Conservation (phyloP, 2,797 vertebrate species). For the Protosalanx chinensis region DNA sequence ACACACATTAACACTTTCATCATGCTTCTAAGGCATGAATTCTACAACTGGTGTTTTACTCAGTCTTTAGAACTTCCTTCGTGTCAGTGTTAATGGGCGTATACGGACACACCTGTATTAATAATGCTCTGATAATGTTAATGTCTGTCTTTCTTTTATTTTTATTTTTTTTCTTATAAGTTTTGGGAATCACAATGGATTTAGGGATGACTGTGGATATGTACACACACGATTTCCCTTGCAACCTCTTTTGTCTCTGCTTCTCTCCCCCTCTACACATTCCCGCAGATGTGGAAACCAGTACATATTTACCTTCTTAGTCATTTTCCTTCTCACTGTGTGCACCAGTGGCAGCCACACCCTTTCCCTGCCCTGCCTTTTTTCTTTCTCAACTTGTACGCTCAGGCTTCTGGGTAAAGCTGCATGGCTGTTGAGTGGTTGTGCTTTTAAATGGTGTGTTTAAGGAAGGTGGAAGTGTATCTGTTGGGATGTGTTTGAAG, state of each 20-base stretch:
- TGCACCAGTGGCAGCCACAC: constrained; percentile 4
- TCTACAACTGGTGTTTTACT: no score
- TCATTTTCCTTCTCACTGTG: constrained; percentile 36
- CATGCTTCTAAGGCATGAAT: no score
- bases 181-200: constrained; percentile 13
- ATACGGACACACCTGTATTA: background rate
- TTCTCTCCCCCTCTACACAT: constrained; percentile 8
- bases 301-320: constrained; percentile 11
- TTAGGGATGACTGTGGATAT: constrained; percentile 5
- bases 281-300: background rate
- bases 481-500: no score
- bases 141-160: background rate
- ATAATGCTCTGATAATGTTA: background rate
- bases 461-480: no score
- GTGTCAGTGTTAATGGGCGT: background rate
- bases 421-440: no score
- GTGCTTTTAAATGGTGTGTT: no score
- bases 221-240: constrained; percentile 16
- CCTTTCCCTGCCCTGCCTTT: constrained; percentile 20
- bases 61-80: no score
- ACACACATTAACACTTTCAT: background rate
- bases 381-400: constrained; percentile 6
- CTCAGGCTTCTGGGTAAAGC: no score
- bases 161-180: background rate
- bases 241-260: background rate